These are phyloP conservation scores for Chrysemys picta DNA, from an alignment of 2,113 vertebrate genomes.

Conservation along the genomic window DNA sequence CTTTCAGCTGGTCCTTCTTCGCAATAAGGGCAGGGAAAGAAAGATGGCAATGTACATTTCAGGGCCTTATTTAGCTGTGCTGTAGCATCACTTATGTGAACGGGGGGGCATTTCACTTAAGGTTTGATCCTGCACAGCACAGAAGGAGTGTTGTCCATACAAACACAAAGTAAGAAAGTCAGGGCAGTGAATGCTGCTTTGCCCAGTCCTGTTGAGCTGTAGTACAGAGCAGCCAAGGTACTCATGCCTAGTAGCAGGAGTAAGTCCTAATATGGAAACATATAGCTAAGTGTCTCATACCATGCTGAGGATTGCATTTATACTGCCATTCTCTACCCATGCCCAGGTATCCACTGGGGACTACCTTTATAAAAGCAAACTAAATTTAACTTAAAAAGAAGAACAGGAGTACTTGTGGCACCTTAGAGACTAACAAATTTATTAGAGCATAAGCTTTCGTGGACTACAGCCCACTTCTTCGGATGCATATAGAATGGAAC, in stretches of 20 bases:
- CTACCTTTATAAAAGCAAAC: neutral
- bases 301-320: neutral
- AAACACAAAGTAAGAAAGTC: neutral
- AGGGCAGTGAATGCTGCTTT: neutral
- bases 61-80: neutral
- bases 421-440: too few species aligned
- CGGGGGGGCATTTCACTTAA: neutral
- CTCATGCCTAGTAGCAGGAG: neutral
- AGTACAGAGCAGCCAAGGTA: neutral
- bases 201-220: neutral
- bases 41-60: neutral
- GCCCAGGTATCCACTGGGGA: neutral
- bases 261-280: neutral
- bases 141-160: neutral
- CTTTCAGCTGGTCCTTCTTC: neutral
- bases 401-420: too few species aligned
- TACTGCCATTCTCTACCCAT: neutral
- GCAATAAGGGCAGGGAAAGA: neutral
- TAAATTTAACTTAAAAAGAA: neutral
- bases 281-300: neutral
- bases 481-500: too few species aligned
- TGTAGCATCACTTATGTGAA: neutral
- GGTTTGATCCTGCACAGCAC: neutral
- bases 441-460: too few species aligned
- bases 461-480: too few species aligned